These are phyloP conservation scores for Osmoderma eremita DNA, from an alignment of 2,888 invertebrate genomes.

Conservation along the genomic window DNA sequence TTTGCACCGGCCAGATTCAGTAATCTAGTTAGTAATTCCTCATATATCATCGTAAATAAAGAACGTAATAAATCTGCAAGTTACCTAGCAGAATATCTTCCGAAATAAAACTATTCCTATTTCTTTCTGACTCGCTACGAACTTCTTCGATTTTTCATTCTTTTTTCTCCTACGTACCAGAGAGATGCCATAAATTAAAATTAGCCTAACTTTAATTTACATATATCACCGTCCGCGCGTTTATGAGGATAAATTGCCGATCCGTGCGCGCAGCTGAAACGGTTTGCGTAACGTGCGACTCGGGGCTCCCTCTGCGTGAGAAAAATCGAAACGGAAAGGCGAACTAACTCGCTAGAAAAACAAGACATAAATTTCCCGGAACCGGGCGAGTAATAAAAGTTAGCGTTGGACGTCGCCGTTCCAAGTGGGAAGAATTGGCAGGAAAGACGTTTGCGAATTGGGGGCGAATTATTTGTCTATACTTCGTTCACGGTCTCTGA, in stretches of 20 bases:
- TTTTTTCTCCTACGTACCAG: not conserved
- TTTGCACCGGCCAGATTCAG: too few species aligned
- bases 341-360: slow-evolving; percentile 25
- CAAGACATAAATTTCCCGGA: slow-evolving; percentile 31
- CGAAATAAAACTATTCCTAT: too few species aligned
- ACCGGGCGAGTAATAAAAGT: not conserved
- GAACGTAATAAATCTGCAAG: too few species aligned
- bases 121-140: too few species aligned
- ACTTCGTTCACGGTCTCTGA: too few species aligned
- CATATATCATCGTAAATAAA: too few species aligned
- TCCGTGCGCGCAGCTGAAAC: slow-evolving; percentile 30
- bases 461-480: slow-evolving; percentile 3
- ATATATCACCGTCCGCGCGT: slow-evolving; percentile 47
- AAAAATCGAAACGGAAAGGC: slow-evolving; percentile 33
- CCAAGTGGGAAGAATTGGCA: slow-evolving; percentile 6
- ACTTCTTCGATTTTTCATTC: not conserved
- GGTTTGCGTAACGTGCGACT: not conserved
- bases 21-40: too few species aligned
- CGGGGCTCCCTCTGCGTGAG: not conserved
- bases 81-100: too few species aligned
- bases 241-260: slow-evolving; percentile 49
- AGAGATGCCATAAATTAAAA: slow-evolving; percentile 45
- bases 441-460: not conserved
- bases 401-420: slow-evolving; percentile 3
- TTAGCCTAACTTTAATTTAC: slow-evolving; percentile 47